Base-by-base conservation (phyloP, 2,797 vertebrate species). In the Cyclopterus lumpus region DNA sequence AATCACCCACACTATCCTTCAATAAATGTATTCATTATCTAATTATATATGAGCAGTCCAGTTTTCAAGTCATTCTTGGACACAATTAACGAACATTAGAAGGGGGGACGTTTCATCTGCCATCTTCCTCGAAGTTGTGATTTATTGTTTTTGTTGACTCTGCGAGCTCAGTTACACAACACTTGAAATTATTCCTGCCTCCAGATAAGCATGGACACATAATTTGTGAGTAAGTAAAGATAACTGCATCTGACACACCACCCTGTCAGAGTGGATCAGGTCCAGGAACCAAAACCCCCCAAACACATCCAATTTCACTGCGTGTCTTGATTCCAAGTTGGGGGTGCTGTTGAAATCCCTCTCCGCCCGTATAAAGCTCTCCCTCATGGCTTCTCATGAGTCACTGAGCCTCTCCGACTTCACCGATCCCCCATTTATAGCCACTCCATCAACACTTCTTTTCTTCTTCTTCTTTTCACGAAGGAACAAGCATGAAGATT, bases 161-260 rank as follows among this genome's bases (percentile, higher is more conserved):
- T 22, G 36, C 65, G 72, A 46, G 28, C 63, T 77, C 70, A n/a
- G 64, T 82, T 82, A 63, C 76, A 49, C 64, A 76, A 71, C 66
- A 46, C 68, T 71, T 57, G 49, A 71, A 42, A 73, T 79, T 49
- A 81, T 82, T 83, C 74, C 36, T 66, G 58, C 86, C 42, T 77
- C 70, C 66, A 63, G 63, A 77, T 59, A 64, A 63, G 62, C 71
- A 82, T 68, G 51, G 58, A 26, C 55, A 22, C 53, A 3, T 44
- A 71, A 73, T 71, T 73, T 59, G 44, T 78, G 28, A 0, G 48
- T 64, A 38, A 81, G 74, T 59, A 83, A 83, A n/a, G n/a, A n/a
- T n/a, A n/a, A n/a, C n/a, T n/a, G n/a, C n/a, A n/a, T n/a, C n/a
- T 77, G 86, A 89, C 80, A 86, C 61, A 68, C 54, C 85, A 24